These are phyloP conservation scores for Numenius arquata DNA, from an alignment of 2,113 vertebrate species.

Conservation along the genomic window DNA sequence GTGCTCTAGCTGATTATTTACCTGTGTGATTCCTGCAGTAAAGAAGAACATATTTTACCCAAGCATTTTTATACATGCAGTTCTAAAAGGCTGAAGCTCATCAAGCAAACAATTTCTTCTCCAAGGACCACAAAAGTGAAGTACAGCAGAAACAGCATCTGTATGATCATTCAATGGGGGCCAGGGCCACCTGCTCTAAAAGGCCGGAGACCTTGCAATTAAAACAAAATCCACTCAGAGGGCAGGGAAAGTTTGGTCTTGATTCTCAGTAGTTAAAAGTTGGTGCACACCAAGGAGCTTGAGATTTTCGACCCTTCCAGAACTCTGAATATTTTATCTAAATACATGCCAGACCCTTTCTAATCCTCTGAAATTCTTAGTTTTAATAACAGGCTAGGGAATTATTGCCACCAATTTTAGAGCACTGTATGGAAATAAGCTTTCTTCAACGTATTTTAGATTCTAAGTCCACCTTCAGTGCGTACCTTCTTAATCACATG, in stretches of 20 bases:
- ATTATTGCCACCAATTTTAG: neutral
- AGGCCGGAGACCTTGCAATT: neutral
- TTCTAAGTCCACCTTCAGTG: neutral
- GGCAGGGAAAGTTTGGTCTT: neutral
- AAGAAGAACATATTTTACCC: neutral
- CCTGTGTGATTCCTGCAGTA: neutral
- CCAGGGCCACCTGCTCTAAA: neutral
- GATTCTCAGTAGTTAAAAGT: neutral
- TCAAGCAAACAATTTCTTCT: constrained; percentile 1
- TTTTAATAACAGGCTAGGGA: neutral
- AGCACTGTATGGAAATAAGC: neutral
- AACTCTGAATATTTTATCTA: neutral
- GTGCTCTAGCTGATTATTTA: neutral
- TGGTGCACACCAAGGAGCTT: neutral
- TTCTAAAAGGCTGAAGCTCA: neutral
- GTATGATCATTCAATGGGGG: neutral
- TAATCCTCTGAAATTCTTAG: neutral
- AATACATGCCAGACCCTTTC: neutral
- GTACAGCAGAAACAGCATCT: neutral
- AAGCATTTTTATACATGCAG: neutral
- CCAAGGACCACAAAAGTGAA: neutral
- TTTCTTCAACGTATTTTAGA: neutral
- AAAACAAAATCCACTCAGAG: neutral
- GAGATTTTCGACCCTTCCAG: neutral
- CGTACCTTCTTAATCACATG: neutral